phyloP scores from a whole-genome alignment of 2,888 invertebrate genomes.

The Lepidochitona cinerea region DNA sequence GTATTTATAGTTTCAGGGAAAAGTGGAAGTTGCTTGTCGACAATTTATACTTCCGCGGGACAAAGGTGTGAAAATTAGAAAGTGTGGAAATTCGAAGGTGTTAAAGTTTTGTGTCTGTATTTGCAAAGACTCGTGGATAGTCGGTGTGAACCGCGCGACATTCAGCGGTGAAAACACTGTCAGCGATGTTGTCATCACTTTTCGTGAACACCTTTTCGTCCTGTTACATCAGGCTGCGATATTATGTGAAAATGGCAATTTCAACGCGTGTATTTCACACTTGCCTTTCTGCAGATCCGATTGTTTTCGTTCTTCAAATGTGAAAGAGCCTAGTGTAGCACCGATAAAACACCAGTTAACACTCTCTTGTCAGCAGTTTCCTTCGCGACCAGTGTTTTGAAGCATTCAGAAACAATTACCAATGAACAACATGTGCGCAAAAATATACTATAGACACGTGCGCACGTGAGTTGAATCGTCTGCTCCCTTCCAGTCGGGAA shows the following conservation, averaged over 20 bases:
- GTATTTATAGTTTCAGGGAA: too few species aligned
- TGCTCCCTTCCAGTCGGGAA: too few species aligned
- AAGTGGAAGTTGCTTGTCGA: not conserved
- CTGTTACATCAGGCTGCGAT: not conserved
- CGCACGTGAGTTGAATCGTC: too few species aligned
- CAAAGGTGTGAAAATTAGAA: not conserved
- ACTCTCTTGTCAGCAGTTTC: too few species aligned
- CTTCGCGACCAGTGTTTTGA: too few species aligned
- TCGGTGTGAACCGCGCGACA: not conserved
- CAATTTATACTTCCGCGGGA: not conserved
- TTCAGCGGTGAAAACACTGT: not conserved
- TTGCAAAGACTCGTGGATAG: not conserved
- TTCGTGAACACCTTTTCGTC: not conserved
- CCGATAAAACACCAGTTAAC: too few species aligned
- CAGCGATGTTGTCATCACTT: constrained; percentile 1
- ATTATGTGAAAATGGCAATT: constrained; percentile 5
- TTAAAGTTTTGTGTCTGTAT: constrained; percentile 7
- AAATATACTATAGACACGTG: too few species aligned
- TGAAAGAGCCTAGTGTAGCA: too few species aligned
- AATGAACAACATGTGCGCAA: too few species aligned
- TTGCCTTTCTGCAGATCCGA: not conserved
- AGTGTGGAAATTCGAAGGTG: constrained; percentile 4
- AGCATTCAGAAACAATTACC: too few species aligned
- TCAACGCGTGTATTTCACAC: not conserved
- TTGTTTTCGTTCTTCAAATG: not conserved